Evolutionary conservation across 2,113 vertebrate genomes (phyloP), one percentile per base, ranked within the genome.

Genomic region (Ondatra zibethicus): DNA sequence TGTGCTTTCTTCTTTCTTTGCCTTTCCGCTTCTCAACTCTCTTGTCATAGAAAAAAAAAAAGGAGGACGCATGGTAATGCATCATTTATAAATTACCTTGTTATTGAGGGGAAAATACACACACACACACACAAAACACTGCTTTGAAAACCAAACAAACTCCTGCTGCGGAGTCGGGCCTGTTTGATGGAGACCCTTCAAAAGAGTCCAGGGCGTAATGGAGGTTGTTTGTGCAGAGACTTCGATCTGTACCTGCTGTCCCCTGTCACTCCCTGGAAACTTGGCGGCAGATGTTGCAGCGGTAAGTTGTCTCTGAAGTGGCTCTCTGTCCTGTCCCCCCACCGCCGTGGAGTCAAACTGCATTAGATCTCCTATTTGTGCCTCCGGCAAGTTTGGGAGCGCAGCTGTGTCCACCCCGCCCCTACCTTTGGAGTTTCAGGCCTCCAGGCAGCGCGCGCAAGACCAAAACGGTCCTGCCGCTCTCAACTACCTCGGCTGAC

Each of bases 231-330:
- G 81, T 25, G 97, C 90, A 96, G 98, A 98, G 98, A 98, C 99
- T 98, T 98, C 96, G 98, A 98, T 99, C 98, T 70, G 92, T 99
- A 99, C 99, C 99, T 99, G 99, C 99, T 99, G 99, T 99, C 99
- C 99, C 99, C 98, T 95, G 98, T 98, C 98, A 99, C 98, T 99
- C 98, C 97, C 98, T 93, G 97, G 99, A 98, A 99, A 99, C 99
- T 99, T 98, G 98, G 99, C 98, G 99, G 99, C 99, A 99, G 99
- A 99, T 99, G 99, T 99, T 99, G 98, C 98, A 19, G 98, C 92
- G 94, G 97, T 97, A 98, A 99, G 98, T 99, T 99, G 99, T 99
- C 99, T 99, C 99, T 99, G 99, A 99, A 99, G 99, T 99, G 99
- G 98, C 98, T 99, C 98, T 98, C 98, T 91, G 98, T 99, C 99